Evolutionary conservation across 2,888 invertebrate species (phyloP).

Genomic region (Vandiemenella viatica): DNA sequence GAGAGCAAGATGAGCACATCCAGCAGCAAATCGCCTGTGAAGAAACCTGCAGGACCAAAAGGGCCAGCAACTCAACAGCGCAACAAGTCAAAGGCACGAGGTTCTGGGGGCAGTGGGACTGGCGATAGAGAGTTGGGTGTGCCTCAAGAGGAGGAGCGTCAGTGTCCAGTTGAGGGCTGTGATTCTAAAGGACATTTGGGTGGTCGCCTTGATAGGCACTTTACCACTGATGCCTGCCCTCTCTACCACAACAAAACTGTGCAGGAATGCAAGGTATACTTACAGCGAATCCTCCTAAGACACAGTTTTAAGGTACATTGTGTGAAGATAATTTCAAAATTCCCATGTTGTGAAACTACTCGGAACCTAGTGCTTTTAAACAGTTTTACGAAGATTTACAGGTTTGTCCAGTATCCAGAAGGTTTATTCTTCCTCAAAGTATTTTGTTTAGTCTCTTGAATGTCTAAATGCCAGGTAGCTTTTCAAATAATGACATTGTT

Average conservation of each 20-base stretch:
- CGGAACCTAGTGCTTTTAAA: no score
- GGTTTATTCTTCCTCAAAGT: no score
- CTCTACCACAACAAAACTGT: slow-evolving; percentile 74
- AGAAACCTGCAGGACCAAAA: slow-evolving; percentile 34
- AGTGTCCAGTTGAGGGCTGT: slow-evolving; percentile 73
- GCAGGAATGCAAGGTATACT: slow-evolving; percentile 44
- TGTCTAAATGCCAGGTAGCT: no score
- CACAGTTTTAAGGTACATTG: no score
- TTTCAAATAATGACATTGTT: no score
- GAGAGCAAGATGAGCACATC: slow-evolving; percentile 26
- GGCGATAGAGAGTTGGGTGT: slow-evolving; percentile 21
- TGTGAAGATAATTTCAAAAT: no score
- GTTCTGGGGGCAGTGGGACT: slow-evolving; percentile 16
- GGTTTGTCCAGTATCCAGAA: no score
- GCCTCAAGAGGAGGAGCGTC: slow-evolving; percentile 39
- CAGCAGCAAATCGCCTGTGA: slow-evolving; percentile 47
- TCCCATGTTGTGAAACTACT: no score
- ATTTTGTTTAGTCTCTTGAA: no score
- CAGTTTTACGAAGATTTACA: no score
- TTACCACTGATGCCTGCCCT: slow-evolving; percentile 83
- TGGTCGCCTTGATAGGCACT: slow-evolving; percentile 65
- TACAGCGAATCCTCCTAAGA: no score
- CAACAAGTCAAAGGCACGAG: slow-evolving; percentile 21
- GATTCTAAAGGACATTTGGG: slow-evolving; percentile 79
- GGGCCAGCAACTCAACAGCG: slow-evolving; percentile 8